Evolutionary conservation across 1,140 invertebrate genomes (phyloP), one percentile per base, ranked within the genome.

Genomic region (Ylistrum balloti): DNA sequence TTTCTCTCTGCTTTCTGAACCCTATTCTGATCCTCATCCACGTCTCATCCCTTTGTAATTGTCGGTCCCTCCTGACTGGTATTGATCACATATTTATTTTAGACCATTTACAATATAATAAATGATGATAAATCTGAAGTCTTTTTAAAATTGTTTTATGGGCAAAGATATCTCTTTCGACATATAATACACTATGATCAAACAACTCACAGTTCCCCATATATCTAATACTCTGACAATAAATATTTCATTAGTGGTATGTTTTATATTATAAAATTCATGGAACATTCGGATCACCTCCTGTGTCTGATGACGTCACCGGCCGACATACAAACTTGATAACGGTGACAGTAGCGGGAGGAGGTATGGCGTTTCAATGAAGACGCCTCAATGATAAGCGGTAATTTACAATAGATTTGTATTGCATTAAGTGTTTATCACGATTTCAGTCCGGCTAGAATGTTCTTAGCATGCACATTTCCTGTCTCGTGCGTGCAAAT

Each of bases 191-290:
- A 74, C n/a, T 74, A n/a, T n/a, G 56, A 74, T 74, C 56, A 74
- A 74, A 74, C 56, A 74, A 28, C 7, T 28, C 45, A 2, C 5
- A 38, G 35, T n/a, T 3, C n/a, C 45, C 56, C 56, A 74, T 74
- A 28, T 74, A 74, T 74, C 28, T 74, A 74, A 74, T 74, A 74
- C 56, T 74, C 28, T 22, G 56, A 11, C 22, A 74, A 28, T 74
- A 74, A 74, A 74, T 74, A 74, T 74, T 74, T 74, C 56, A 74
- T 74, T 74, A 28, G n/a, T n/a, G 5, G 56, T 74, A 5, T 74
- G n/a, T 74, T 74, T 74, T 74, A 5, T 74, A 74, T n/a, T n/a
- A 74, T 74, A 74, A 74, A 74, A 74, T 74, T n/a, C 22, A 74
- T 74, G 28, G 5, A n/a, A 28, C n/a, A n/a, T 28, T 74, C 56